A percentile compares a stretch with the other conserved stretches of the same genome.
phyloP scores from a whole-genome alignment of 2,888 invertebrate species.

The Gonocerus acuteangulatus region DNA sequence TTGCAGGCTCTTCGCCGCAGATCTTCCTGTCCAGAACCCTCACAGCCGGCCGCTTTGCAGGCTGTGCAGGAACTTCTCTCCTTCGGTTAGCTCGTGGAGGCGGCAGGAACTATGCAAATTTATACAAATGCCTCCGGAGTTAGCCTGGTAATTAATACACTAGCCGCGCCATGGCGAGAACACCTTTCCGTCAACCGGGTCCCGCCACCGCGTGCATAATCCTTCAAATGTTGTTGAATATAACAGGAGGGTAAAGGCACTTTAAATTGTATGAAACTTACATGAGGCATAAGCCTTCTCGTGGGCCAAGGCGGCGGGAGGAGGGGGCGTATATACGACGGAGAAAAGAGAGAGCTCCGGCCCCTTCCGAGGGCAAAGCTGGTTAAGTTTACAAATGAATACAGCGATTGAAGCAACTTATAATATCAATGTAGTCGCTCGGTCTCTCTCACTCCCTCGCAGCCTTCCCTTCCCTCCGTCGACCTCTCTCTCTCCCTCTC shows the following conservation, averaged over 20 bases:
- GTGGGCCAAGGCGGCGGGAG: too few relatives aligned
- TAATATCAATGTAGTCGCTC: constrained; percentile 57
- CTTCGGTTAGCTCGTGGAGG: too few relatives aligned
- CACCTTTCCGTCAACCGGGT: background rate
- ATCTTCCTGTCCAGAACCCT: background rate
- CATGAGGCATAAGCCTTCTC: constrained; percentile 47
- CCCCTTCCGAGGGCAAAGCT: constrained; percentile 40
- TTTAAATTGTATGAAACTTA: constrained; percentile 55
- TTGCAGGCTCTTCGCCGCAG: constrained; percentile 11
- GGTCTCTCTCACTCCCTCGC: constrained; percentile 41
- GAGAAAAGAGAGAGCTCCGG: constrained; percentile 37
- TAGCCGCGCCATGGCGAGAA: background rate
- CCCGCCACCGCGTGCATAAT: constrained; percentile 37
- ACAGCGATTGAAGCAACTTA: constrained; percentile 64
- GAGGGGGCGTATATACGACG: constrained; percentile 36
- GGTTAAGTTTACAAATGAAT: constrained; percentile 61
- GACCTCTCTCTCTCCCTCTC: constrained; percentile 42
- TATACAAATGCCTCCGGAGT: constrained; percentile 6
- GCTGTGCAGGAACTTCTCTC: too few relatives aligned
- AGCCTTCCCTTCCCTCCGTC: background rate
- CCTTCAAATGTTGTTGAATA: constrained; percentile 39
- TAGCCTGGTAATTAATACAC: constrained; percentile 16
- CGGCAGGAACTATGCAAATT: constrained; percentile 5
- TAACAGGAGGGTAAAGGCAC: constrained; percentile 41
- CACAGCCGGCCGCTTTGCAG: background rate